A percentile compares a stretch with the other conserved stretches of the same genome.
Evolutionary conservation across 2,113 vertebrate species (phyloP).

Genomic region (Lamprotornis superbus): DNA sequence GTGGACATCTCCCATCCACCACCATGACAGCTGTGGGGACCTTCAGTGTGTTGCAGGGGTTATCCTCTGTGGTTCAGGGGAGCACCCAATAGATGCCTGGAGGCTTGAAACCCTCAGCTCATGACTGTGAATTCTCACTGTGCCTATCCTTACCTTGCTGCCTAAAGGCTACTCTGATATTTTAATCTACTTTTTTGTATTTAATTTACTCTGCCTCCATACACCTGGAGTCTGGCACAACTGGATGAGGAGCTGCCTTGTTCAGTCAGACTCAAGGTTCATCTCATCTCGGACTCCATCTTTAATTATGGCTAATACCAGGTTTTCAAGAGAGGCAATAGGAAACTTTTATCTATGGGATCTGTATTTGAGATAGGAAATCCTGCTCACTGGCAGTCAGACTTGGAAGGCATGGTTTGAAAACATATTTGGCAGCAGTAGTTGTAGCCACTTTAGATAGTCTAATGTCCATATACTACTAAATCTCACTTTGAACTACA

Average conservation of each 20-base stretch:
- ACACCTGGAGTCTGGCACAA: background rate
- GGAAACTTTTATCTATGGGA: background rate
- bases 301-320: background rate
- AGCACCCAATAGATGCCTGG: rapidly evolving
- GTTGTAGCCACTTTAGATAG: background rate
- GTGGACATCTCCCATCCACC: background rate
- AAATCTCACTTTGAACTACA: background rate
- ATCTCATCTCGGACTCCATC: background rate
- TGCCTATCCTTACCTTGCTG: background rate
- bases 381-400: background rate
- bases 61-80: background rate
- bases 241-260: background rate
- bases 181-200: background rate
- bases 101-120: background rate
- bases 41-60: background rate
- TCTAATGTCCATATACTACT: background rate
- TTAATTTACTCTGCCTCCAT: background rate
- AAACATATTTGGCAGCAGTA: background rate
- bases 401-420: background rate
- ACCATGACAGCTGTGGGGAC: rapidly evolving
- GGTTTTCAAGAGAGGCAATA: background rate
- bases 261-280: background rate
- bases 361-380: background rate
- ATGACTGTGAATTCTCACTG: background rate
- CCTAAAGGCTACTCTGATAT: background rate